Base-by-base conservation (phyloP, 2,113 vertebrate genomes). In the Lepus americanus region DNA sequence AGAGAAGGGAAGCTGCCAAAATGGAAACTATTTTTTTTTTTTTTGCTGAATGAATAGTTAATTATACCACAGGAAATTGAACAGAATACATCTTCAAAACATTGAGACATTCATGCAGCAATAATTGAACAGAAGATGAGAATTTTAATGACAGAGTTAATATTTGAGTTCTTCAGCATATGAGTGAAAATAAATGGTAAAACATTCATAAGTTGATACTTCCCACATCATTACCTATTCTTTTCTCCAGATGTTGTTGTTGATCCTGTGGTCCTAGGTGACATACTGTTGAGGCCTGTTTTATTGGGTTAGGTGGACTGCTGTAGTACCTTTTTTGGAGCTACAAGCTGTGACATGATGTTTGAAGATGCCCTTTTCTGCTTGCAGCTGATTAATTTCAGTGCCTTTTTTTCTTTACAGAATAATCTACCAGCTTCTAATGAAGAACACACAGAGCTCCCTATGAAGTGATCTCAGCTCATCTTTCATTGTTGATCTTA, bases 41-140 rank as follows among this genome's bases (percentile, higher is more conserved):
- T 76, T 87, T 53, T 7, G 27, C 49, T 86, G 3, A 89, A 70
- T 90, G 59, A 20, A 25, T 89, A 94, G 6, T 90, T 81, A 78
- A 73, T 84, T 49, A 64, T n/a, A 29, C 9, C 53, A 84, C 16
- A 94, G 44, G 51, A 83, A 85, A 63, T n/a, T 61, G 0, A 11
- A 17, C 31, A 95, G 73, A 69, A 85, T 1, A 85, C 19, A 67
- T 67, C 61, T 88, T 93, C 55, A 92, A 59, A 74, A 59, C 67
- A 25, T 73, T 79, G 17, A 95, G 49, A 55, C 22, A 78, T 20
- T 74, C 1, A 69, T 36, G 63, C 1, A 90, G 5, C 6, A 80
- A 59, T 73, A 70, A 87, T 66, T 89, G 23, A 93, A 80, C 2
- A 59, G 36, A 77, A 90, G 19, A 36, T 39, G 73, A n/a, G 12